Base-by-base conservation (phyloP, 2,797 vertebrate genomes). In the Momotus momota region DNA sequence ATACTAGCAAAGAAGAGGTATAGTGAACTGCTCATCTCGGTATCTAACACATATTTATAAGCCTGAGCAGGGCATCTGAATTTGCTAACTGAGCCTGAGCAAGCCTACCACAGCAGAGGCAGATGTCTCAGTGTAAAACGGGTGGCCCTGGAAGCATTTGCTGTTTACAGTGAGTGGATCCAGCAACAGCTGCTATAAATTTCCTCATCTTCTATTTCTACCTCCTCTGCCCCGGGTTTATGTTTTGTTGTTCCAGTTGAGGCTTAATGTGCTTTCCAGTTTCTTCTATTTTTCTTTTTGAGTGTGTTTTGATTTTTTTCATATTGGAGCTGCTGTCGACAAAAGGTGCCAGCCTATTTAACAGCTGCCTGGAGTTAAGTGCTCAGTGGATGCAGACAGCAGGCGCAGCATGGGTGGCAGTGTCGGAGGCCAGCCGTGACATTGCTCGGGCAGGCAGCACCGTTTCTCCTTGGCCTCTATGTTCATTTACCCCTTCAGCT, bases 241-340 rank as follows among this genome's bases (percentile, higher is more conserved):
- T 43, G 20, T 77, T 94, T 88, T 90, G 62, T 82, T 93, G 80
- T 75, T 90, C 80, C 65, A 92, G 77, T 5, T 90, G 78, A 71
- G 49, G 35, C 88, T 95, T 91, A 88, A 82, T 57, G 67, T 90
- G 70, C 60, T 88, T 92, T 89, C 45, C 78, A 55, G 66, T 80
- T 93, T 90, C 40, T 35, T 94, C 64, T 94, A 14, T 75, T 92
- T 95, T 93, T 79, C 73, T 92, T 86, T 95, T 58, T 41, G 51
- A 82, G 7, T 38, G 25, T 89, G 35, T 81, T 95, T 94, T 88
- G 66, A 40, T 90, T 80, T 92, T n/a, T 86, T 91, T 87, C 7
- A 12, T 61, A 20, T 33, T 79, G 86, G 75, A 92, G 48, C 52
- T 2, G 13, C 60, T 92, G 86, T 31, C 0, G 7, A 93, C 55